A percentile compares a stretch with the other conserved stretches of the same genome.
Conservation (phyloP, 2,888 invertebrate genomes). For the Hirtodrosophila trivittata region DNA sequence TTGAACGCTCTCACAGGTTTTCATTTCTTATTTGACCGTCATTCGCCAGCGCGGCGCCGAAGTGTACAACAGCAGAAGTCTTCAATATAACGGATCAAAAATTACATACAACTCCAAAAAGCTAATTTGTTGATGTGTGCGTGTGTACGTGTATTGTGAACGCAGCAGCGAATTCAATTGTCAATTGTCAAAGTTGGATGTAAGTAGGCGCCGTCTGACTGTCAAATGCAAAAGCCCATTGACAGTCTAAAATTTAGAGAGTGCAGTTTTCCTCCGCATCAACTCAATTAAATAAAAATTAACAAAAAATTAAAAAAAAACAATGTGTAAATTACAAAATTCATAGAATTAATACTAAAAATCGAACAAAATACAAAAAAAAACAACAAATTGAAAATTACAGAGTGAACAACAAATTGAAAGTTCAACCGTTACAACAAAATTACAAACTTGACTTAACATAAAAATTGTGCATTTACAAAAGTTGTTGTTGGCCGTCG, state of each 20-base stretch:
- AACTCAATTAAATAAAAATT: slow-evolving; percentile 5
- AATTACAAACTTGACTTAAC: slow-evolving; percentile 14
- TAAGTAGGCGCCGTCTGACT: slow-evolving; percentile 47
- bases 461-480: background rate
- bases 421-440: slow-evolving; percentile 40
- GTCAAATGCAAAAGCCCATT: slow-evolving; percentile 37
- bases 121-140: slow-evolving; percentile 10
- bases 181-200: slow-evolving; percentile 49
- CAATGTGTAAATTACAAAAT: slow-evolving; percentile 18
- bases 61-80: slow-evolving; percentile 71
- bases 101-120: slow-evolving; percentile 33
- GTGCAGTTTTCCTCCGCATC: slow-evolving; percentile 51
- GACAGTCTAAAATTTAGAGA: slow-evolving; percentile 47
- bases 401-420: slow-evolving; percentile 25
- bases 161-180: slow-evolving; percentile 26
- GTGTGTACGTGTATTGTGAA: slow-evolving; percentile 26
- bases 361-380: slow-evolving; percentile 17
- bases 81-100: slow-evolving; percentile 58
- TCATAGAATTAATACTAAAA: slow-evolving; percentile 12
- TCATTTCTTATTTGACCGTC: slow-evolving; percentile 77
- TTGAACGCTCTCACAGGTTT: slow-evolving; percentile 67
- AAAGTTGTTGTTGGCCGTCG: slow-evolving; percentile 33
- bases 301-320: slow-evolving; percentile 11
- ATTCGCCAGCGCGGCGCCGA: slow-evolving; percentile 76
- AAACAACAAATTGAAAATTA: slow-evolving; percentile 8